Conservation (phyloP, 2,888 invertebrate genomes). For the Cephus pygmeus region DNA sequence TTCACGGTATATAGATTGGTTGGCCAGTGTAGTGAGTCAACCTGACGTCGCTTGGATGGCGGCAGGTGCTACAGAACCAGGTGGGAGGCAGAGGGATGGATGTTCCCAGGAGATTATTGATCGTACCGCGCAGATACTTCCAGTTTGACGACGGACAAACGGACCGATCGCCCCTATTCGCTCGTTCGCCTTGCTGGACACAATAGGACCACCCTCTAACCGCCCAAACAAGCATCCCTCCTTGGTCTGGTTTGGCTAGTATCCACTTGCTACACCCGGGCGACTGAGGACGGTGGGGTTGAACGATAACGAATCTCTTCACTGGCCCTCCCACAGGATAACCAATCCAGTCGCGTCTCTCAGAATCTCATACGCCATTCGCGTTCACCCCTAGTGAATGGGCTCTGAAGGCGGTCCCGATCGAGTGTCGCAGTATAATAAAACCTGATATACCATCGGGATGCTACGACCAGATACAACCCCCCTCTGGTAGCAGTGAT, state of each 20-base stretch:
- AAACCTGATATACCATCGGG: not conserved
- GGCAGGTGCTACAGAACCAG: constrained; percentile 43
- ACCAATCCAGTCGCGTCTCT: constrained; percentile 10
- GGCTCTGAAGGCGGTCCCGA: not conserved
- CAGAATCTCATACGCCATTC: constrained; percentile 50
- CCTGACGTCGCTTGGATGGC: constrained; percentile 26
- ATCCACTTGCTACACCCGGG: not conserved
- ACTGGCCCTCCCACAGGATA: constrained; percentile 1
- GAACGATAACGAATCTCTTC: not conserved
- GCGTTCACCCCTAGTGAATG: constrained; percentile 21
- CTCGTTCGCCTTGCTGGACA: not conserved
- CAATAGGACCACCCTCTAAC: not conserved
- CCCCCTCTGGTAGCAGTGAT: not conserved
- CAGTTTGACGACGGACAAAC: constrained; percentile 34
- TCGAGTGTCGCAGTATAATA: not conserved
- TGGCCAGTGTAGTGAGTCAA: constrained; percentile 17
- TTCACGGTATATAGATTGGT: not conserved
- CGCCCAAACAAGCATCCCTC: constrained; percentile 4
- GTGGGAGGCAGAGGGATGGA: constrained; percentile 51
- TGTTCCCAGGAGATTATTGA: constrained; percentile 65
- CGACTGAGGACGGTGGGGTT: not conserved
- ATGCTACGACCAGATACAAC: not conserved
- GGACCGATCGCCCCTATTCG: constrained; percentile 5
- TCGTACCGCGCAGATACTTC: constrained; percentile 54
- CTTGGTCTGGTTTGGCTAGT: not conserved